Conservation (phyloP, 2,113 vertebrate species). For the Seriola rivoliana region DNA sequence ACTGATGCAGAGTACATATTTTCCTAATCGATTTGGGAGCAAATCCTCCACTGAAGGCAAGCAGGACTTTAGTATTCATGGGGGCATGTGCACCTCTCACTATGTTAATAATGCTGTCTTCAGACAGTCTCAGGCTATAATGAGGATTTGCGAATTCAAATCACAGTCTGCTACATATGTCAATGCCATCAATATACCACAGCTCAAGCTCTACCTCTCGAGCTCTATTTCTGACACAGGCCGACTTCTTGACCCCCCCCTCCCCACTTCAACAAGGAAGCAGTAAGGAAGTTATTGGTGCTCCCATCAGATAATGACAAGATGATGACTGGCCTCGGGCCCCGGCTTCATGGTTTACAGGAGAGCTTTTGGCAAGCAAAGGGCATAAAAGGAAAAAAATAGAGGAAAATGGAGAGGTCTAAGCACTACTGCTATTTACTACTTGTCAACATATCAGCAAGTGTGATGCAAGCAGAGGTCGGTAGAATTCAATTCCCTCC, state of each 20-base stretch:
- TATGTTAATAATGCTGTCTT: constrained; percentile 81
- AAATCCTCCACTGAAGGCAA: constrained; percentile 77
- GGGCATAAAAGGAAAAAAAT: constrained; percentile 42
- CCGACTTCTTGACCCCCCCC: constrained; percentile 60
- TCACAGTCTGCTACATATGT: constrained; percentile 79
- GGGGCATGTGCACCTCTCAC: constrained; percentile 60
- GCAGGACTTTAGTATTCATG: constrained; percentile 80
- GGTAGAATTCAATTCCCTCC: constrained; percentile 43
- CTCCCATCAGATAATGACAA: constrained; percentile 76
- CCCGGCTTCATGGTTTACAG: constrained; percentile 63
- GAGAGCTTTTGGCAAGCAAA: constrained; percentile 56
- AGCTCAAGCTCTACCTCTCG: constrained; percentile 44
- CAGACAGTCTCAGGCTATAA: constrained; percentile 74
- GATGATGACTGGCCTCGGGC: constrained; percentile 73
- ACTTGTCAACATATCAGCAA: constrained; percentile 59
- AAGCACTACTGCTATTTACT: constrained; percentile 44
- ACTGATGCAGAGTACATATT: constrained; percentile 85
- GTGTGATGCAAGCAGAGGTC: constrained; percentile 50
- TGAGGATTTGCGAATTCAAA: constrained; percentile 81
- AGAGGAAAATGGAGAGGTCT: constrained; percentile 44
- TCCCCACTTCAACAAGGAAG: constrained; percentile 56
- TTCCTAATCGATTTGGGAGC: constrained; percentile 80
- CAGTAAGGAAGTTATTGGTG: constrained; percentile 61
- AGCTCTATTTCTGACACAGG: constrained; percentile 56
- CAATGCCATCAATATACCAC: constrained; percentile 73